Base-by-base conservation (phyloP, 2,113 vertebrate genomes). In the Ptilonorhynchus violaceus region DNA sequence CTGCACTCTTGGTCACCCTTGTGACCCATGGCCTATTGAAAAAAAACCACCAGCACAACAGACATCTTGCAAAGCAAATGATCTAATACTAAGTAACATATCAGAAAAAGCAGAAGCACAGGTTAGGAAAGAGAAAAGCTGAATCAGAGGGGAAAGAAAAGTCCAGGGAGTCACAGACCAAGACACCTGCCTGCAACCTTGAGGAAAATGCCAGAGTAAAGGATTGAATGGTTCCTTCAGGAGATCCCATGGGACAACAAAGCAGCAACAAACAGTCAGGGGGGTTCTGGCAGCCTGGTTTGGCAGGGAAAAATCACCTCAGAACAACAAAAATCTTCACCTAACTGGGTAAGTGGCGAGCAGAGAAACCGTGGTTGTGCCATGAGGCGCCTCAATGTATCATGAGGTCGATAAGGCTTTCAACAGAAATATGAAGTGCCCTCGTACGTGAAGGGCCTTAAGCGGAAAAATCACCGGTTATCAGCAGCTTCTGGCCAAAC, bases 1-100 rank as follows among this genome's bases (percentile, higher is more conserved):
- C 23, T 0, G 0, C 23, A 12, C 6, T 21, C 30, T 42, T 20
- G 12, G 39, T 76, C 39, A 67, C 19, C 3, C 15, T 76, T 87
- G 64, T 68, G 17, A 68, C 11, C 6, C 0, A 2, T 8, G 18
- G 12, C 9, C 27, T 42, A 4, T 31, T 30, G 15, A 44, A 73
- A 76, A 67, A 35, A 75, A 47, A 41, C 25, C 25, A 2, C 4
- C 21, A 4, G 42, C 78, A 0, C 6, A 64, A 37, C 16, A 35
- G 13, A 21, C 9, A 56, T 8, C 12, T n/a, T 59, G 42, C 31
- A 89, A 79, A 86, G 33, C 11, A 28, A 85, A 47, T 25, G 2
- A 23, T 44, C 27, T 47, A 44, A 39, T 20, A 41, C 4, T 52
- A 46, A 50, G 9, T 14, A 66, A 58, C 21, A 9, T 4, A 37